A percentile compares a stretch with the other conserved stretches of the same genome.
Conservation (phyloP, 1,140 invertebrate species). For the Drosophila lacertosa region DNA sequence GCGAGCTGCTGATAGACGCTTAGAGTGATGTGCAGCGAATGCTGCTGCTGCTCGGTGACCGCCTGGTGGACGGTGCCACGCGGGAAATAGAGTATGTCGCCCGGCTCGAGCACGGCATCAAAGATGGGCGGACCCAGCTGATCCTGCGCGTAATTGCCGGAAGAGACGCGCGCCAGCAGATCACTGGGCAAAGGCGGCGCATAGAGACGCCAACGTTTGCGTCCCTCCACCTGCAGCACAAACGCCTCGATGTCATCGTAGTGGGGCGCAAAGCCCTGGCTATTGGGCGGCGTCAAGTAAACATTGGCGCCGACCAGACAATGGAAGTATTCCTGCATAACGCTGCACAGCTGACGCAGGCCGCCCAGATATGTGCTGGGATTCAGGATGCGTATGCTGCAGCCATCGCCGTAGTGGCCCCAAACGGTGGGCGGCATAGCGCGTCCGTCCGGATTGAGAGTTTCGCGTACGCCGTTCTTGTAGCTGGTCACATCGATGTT, state of each 20-base stretch:
- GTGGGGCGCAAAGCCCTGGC: conserved; percentile 99
- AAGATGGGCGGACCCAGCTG: conserved; percentile 93
- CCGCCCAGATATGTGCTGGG: conserved; percentile 93
- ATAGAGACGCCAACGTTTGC: conserved; percentile 97
- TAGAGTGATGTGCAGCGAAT: conserved; percentile 96
- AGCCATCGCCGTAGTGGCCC: conserved; percentile 96
- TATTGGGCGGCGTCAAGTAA: conserved; percentile 97
- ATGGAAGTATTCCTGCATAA: conserved; percentile 96
- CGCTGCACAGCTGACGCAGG: conserved; percentile 88
- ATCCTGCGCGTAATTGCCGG: conserved; percentile 91
- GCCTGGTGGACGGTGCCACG: conserved; percentile 97
- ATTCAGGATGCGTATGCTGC: conserved; percentile 96
- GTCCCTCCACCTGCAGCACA: conserved; percentile 97
- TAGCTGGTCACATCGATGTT: conserved; percentile 97
- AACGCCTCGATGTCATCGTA: conserved; percentile 99
- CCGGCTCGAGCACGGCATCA: conserved; percentile 90
- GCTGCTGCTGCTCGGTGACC: conserved; percentile 88
- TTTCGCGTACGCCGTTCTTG: conserved; percentile 90
- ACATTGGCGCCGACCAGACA: conserved; percentile 97
- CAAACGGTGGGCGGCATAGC: conserved; percentile 91
- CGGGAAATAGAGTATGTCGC: conserved; percentile 96
- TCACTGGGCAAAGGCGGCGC: conserved; percentile 87
- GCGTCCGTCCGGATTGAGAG: conserved; percentile 93
- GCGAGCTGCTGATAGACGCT: conserved; percentile 96
- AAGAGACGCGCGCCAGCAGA: conserved; percentile 91